Conservation (phyloP, 2,888 invertebrate genomes). For the Agrotis clavis region DNA sequence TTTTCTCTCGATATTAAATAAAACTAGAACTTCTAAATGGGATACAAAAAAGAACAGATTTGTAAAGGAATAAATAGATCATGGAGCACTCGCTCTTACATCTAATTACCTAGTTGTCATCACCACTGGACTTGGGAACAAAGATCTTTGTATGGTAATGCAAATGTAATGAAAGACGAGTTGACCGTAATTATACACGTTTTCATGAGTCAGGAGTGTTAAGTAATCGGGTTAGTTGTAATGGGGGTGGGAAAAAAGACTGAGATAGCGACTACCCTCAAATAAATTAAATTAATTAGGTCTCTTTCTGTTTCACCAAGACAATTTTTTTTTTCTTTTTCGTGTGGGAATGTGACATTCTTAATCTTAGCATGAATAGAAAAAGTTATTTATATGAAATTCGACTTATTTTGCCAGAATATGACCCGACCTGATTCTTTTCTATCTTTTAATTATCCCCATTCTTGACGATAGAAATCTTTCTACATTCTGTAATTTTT, state of each 20-base stretch:
- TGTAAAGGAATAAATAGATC: background rate
- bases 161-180: constrained; percentile 58
- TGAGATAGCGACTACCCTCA: constrained; percentile 63
- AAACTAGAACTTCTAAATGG: too few species aligned
- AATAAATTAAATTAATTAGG: constrained; percentile 73
- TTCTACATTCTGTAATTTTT: too few species aligned
- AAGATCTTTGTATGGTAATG: constrained; percentile 53
- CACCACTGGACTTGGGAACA: constrained; percentile 29
- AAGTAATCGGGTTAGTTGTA: constrained; percentile 74
- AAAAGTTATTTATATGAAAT: too few species aligned
- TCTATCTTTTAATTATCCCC: too few species aligned
- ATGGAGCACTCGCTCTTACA: background rate
- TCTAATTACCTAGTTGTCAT: constrained; percentile 29
- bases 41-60: background rate
- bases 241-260: constrained; percentile 68
- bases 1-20: too few species aligned
- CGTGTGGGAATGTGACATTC: too few species aligned
- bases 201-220: constrained; percentile 70
- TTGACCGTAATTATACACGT: constrained; percentile 69
- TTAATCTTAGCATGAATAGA: too few species aligned
- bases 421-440: too few species aligned
- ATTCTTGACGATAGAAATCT: too few species aligned
- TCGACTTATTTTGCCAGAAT: too few species aligned
- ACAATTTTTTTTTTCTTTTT: too few species aligned
- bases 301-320: constrained; percentile 53